Base-by-base conservation (phyloP, 2,113 vertebrate genomes). In the Myotis davidii region DNA sequence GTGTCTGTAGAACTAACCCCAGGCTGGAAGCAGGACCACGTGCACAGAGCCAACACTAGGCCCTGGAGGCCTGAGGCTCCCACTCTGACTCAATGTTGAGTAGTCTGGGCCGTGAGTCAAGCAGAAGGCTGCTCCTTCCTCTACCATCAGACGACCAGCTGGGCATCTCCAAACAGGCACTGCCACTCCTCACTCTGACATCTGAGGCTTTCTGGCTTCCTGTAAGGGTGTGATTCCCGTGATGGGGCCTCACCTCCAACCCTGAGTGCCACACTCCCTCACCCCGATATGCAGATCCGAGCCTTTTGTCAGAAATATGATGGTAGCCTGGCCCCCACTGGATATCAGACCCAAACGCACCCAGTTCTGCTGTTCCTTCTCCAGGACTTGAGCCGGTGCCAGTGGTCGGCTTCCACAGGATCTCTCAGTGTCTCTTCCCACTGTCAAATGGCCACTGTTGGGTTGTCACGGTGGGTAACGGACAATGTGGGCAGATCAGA, bases 1-100 rank as follows among this genome's bases (percentile, higher is more conserved):
- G 32, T 5, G 1, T 85, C 79, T 93, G 17, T 3, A 79, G 74
- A 45, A 4, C 2, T 61, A 18, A 14, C 45, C 48, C 3, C 10
- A 23, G 18, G 23, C 69, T 17, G 16, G 50, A 54, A 73, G 25
- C 17, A 34, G 39, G 42, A 29, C 34, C 3, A 2, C 23, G 11
- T 11, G 42, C 32, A 10, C n/a, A 50, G 76, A 29, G 13, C 50
- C 1, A 12, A 27, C 72, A 5, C 56, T 32, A 32, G 59, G 32
- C 18, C 5, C 0, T 4, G 56, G 10, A 50, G 34, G 65, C 79
- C 79, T 5, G 25, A 85, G 56, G n/a, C 32, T 5, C 67, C 52
- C 9, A 3, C 14, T 16, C 32, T 3, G 69, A 5, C n/a, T 45
- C 10, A 0, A 7, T 4, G 61, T 34, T 25, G 0, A 50, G 61